These are phyloP conservation scores for Sebastes paucispinis DNA, from an alignment of 2,797 vertebrate genomes.

Conservation along the genomic window DNA sequence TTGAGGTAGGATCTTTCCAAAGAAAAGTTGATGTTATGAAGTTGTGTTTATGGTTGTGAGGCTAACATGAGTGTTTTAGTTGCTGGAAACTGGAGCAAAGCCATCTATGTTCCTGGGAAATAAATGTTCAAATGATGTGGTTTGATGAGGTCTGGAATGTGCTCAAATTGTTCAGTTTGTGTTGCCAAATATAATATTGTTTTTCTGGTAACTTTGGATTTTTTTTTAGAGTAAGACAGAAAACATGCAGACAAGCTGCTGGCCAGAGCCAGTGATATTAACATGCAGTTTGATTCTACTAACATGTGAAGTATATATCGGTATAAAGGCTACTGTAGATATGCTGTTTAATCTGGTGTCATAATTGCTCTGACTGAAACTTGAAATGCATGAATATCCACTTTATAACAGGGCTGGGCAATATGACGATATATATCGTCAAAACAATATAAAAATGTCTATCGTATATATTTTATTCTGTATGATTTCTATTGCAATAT, in stretches of 20 bases:
- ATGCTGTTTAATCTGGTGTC: not conserved
- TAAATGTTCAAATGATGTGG: not conserved
- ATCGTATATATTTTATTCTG: too few relatives aligned
- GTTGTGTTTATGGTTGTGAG: constrained; percentile 3
- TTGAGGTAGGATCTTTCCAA: constrained; percentile 69
- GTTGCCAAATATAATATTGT: not conserved
- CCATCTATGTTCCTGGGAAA: not conserved
- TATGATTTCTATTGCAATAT: too few relatives aligned
- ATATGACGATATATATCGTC: too few relatives aligned
- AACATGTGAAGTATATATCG: not conserved
- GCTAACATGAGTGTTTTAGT: not conserved
- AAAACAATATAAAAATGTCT: too few relatives aligned
- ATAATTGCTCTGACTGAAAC: not conserved
- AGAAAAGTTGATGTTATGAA: constrained; percentile 6
- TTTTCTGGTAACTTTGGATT: not conserved
- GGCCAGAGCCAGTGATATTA: not conserved
- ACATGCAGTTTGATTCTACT: not conserved
- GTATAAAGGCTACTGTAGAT: not conserved
- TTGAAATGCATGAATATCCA: not conserved
- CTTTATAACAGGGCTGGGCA: not conserved
- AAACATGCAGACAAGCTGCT: not conserved
- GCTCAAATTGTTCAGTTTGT: not conserved
- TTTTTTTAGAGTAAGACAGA: not conserved
- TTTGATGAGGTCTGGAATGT: constrained; percentile 2
- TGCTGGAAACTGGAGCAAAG: constrained; percentile 17